phyloP scores from a whole-genome alignment of 2,113 vertebrate species.

The Seriola quinqueradiata region DNA sequence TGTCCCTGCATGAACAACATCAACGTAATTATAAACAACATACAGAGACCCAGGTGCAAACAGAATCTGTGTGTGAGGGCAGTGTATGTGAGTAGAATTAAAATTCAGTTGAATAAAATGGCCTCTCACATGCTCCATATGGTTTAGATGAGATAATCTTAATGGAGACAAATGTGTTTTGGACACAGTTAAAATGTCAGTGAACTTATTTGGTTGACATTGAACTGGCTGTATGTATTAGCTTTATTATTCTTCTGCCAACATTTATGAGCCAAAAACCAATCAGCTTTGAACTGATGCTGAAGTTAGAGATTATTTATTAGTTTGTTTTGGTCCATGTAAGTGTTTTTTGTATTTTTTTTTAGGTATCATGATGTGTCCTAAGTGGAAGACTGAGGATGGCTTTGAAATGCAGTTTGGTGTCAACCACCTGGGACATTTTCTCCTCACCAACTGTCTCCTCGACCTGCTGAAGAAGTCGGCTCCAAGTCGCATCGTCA shows the following conservation, averaged over 20 bases:
- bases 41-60: neutral
- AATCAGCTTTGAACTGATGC: neutral
- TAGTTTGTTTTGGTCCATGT: neutral
- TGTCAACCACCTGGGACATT: constrained; percentile 86
- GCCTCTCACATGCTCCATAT: neutral
- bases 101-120: neutral
- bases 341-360: neutral
- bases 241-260: neutral
- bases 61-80: no score
- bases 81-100: neutral
- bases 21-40: neutral
- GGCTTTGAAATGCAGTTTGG: constrained; percentile 87
- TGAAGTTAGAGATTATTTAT: neutral
- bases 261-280: neutral
- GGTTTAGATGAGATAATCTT: no score
- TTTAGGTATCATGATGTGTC: constrained; percentile 84
- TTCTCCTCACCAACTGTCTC: constrained; percentile 84
- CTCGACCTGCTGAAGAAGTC: constrained; percentile 82
- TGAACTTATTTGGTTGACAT: no score
- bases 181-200: neutral
- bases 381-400: constrained; percentile 82
- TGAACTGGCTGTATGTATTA: neutral
- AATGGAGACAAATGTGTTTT: no score
- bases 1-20: neutral
- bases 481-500: constrained; percentile 80